phyloP scores from a whole-genome alignment of 1,140 invertebrate genomes.

The Euura lappo region DNA sequence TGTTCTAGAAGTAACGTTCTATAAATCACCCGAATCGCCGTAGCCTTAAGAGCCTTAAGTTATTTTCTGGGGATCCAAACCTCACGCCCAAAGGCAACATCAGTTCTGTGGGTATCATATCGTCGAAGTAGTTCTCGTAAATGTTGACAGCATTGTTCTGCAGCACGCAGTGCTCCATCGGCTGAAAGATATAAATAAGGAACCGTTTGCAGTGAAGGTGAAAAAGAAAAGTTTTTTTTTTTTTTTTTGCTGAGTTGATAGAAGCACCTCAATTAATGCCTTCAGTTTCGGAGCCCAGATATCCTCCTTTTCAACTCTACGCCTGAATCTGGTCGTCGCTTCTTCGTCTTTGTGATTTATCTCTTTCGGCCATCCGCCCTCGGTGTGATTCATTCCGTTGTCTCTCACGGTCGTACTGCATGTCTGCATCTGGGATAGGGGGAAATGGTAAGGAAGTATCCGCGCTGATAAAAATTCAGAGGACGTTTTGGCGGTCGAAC shows the following conservation, averaged over 20 bases:
- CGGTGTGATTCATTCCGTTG: conserved; percentile 86
- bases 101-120: conserved; percentile 66
- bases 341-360: conserved; percentile 89
- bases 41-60: conserved; percentile 1
- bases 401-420: conserved; percentile 74
- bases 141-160: conserved; percentile 92
- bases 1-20: conserved; percentile 34
- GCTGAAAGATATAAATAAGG: conserved; percentile 55
- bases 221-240: not conserved
- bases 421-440: conserved; percentile 64
- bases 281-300: conserved; percentile 82
- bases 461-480: conserved; percentile 28
- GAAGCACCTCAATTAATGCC: conserved; percentile 64
- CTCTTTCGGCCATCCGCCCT: conserved; percentile 97
- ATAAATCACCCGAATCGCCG: conserved; percentile 5
- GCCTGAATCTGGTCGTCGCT: conserved; percentile 81
- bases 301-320: conserved; percentile 96
- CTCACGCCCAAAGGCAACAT: conserved; percentile 58
- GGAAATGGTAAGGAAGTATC: not conserved
- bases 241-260: conserved; percentile 1
- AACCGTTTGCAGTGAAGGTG: not conserved
- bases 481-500: conserved; percentile 4
- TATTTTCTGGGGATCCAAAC: conserved; percentile 33
- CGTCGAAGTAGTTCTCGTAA: conserved; percentile 85
- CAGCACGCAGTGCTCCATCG: conserved; percentile 83